Base-by-base conservation (phyloP, 1,140 invertebrate genomes). In the Sinella curviseta region DNA sequence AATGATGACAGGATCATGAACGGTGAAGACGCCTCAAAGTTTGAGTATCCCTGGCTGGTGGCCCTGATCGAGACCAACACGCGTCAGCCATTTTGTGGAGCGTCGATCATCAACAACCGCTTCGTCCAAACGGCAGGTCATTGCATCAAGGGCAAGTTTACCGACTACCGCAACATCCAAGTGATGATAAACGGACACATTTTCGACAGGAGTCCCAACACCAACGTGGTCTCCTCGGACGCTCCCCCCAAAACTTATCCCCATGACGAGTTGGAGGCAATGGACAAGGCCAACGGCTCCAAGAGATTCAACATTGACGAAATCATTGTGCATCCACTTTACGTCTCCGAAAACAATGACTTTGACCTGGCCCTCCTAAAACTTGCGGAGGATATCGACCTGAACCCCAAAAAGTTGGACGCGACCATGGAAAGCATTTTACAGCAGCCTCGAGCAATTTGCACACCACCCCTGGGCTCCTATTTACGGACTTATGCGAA, bases 281-380 rank as follows among this genome's bases (percentile, higher is more conserved):
- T 83, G 34, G 82, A 83, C 35, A 20, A 33, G 2, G 79, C 48
- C 24, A 82, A 83, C 24, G 78, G 76, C 12, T 80, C 80, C 14
- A 39, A 67, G 20, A 35, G 82, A 1, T 67, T 60, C 8, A 31
- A 54, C 20, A 34, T 82, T 8, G 82, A 83, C 14, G 80, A 80
- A 79, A 76, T 83, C n/a, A 60, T 82, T 8, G 74, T 83, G 33
- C 82, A 83, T 60, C 82, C 82, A 1, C 78, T 83, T 24, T 83
- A 83, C 73, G 79, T 83, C 3, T 65, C 78, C 14, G 80, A 83
- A 77, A 83, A 81, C 24, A 83, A 83, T 55, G 82, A 83, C 36
- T 83, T 77, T 70, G 82, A 83, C 57, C 77, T 82, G 0, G 82
- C 82, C 26, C 1, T 82, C 17, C 0, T 83, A 2, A 26, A 26